Evolutionary conservation across 2,888 invertebrate genomes (phyloP).

Genomic region (Uloborus plumipes): DNA sequence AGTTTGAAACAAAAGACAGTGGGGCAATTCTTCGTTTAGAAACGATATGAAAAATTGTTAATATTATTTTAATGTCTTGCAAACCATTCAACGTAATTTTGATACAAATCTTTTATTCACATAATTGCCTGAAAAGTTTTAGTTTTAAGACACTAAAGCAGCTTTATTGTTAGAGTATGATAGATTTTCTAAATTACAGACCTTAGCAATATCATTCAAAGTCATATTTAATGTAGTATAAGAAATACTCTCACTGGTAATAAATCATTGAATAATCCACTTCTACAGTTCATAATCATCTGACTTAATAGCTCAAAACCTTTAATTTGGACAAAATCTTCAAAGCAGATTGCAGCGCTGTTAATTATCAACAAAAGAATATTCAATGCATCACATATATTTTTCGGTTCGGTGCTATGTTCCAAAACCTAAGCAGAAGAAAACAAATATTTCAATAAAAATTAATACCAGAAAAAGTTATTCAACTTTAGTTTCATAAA

Average conservation of each 20-base stretch:
- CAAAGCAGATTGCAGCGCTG: slow-evolving; percentile 34
- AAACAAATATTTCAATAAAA: neutral
- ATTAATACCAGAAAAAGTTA: no score
- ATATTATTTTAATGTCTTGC: no score
- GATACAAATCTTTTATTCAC: no score
- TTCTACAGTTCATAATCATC: slow-evolving; percentile 47
- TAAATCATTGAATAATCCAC: slow-evolving; percentile 21
- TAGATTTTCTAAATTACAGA: neutral
- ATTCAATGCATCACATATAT: slow-evolving; percentile 45
- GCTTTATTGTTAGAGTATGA: neutral
- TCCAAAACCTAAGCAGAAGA: slow-evolving; percentile 59
- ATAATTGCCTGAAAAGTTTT: neutral
- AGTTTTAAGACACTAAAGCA: neutral
- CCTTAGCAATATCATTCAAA: neutral
- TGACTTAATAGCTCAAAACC: slow-evolving; percentile 56
- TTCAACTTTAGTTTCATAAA: no score
- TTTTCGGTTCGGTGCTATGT: slow-evolving; percentile 26
- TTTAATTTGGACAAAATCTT: slow-evolving; percentile 56
- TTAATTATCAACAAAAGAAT: slow-evolving; percentile 53
- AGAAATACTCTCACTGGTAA: slow-evolving; percentile 26
- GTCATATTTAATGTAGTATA: neutral
- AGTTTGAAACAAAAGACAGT: no score
- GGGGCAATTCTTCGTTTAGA: no score
- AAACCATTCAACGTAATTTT: no score
- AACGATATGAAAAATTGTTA: no score